Conservation (phyloP, 2,113 vertebrate species). For the human (Homo sapiens) region DNA sequence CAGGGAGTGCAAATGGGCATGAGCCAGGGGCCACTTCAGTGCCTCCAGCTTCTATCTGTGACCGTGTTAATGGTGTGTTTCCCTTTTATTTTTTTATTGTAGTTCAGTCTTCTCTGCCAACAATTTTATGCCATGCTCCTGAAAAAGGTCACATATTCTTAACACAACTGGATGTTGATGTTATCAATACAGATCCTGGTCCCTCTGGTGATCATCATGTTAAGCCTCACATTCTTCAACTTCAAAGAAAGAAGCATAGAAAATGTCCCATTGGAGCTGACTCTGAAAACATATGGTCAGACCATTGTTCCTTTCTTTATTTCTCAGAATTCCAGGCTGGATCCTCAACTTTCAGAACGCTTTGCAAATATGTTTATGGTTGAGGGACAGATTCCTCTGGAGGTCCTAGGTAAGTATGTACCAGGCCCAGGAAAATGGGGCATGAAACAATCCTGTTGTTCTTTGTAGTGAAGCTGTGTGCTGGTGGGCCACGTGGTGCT, state of each 20-base stretch:
- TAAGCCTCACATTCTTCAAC: conserved; percentile 89
- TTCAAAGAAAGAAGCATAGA: conserved; percentile 83
- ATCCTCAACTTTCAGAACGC: conserved; percentile 79
- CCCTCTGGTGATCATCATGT: conserved; percentile 89
- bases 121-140: conserved; percentile 96
- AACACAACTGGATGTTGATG: conserved; percentile 96
- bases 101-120: conserved; percentile 92
- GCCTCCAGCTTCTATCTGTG: not conserved
- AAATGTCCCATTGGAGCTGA: conserved; percentile 85
- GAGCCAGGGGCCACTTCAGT: not conserved
- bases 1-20: not conserved
- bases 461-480: not conserved
- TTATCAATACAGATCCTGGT: conserved; percentile 91
- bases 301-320: conserved; percentile 90
- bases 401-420: conserved; percentile 86
- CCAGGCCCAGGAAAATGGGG: not conserved
- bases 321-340: conserved; percentile 69
- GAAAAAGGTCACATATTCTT: conserved; percentile 93
- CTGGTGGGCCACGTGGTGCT: not conserved
- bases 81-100: not conserved
- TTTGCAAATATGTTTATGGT: conserved; percentile 85
- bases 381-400: conserved; percentile 81
- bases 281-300: conserved; percentile 86
- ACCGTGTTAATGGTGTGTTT: not conserved
- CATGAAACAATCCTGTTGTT: accelerated